These are phyloP conservation scores for Novumbra hubbsi DNA, from an alignment of 2,797 vertebrate genomes.

Conservation along the genomic window DNA sequence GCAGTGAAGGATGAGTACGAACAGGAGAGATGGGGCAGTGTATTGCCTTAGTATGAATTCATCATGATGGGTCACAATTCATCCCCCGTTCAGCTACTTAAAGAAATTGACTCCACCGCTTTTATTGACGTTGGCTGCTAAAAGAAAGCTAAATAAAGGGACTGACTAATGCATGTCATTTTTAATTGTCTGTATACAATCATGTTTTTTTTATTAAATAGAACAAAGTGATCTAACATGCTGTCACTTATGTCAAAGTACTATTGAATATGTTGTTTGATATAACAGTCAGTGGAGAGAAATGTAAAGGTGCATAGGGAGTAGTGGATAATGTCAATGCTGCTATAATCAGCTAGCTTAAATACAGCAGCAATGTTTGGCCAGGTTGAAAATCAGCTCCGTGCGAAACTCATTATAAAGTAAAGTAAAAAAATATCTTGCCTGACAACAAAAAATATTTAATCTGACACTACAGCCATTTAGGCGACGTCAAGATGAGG, in stretches of 20 bases:
- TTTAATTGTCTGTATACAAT: slow-evolving; percentile 27
- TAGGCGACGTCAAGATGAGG: too few relatives aligned
- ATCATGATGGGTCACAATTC: slow-evolving; percentile 13
- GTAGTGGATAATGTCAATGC: neutral
- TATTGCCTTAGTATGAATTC: slow-evolving; percentile 7
- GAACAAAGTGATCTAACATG: neutral
- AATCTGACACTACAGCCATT: too few relatives aligned
- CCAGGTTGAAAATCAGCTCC: neutral
- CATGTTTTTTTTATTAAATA: neutral
- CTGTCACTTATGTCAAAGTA: neutral
- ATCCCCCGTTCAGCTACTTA: slow-evolving; percentile 24
- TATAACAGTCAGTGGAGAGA: neutral
- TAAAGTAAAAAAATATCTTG: neutral
- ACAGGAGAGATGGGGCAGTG: neutral
- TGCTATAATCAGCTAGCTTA: neutral
- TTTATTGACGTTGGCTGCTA: slow-evolving; percentile 27
- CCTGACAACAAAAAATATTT: too few relatives aligned
- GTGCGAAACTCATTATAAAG: neutral
- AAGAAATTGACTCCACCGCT: slow-evolving; percentile 30
- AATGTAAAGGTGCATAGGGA: neutral
- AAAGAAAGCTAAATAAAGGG: slow-evolving; percentile 1
- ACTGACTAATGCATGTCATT: slow-evolving; percentile 22
- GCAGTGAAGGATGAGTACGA: neutral
- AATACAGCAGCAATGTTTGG: too few relatives aligned
- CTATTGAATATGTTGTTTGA: neutral